phyloP scores from a whole-genome alignment of 2,113 vertebrate species.

The Triplophysa dalaica region DNA sequence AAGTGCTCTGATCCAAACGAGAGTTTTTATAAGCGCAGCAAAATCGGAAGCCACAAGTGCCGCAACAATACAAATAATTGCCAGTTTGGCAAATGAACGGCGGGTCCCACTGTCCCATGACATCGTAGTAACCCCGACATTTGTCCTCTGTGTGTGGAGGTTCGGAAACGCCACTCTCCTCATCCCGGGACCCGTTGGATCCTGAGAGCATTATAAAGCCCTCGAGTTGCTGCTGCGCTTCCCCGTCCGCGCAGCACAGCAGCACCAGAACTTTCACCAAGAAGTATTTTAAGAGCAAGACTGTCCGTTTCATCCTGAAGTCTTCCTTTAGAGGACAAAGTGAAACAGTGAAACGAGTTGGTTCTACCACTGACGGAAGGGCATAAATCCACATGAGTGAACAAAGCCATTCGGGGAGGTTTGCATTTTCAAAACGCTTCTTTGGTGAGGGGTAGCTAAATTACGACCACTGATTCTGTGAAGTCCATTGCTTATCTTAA shows the following conservation, averaged over 20 bases:
- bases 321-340: conserved; percentile 58
- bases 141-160: conserved; percentile 87
- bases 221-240: conserved; percentile 85
- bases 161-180: conserved; percentile 83
- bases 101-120: conserved; percentile 99
- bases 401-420: conserved; percentile 64
- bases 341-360: conserved; percentile 60
- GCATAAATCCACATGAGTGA: conserved; percentile 64
- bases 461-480: neutral
- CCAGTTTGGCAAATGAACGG: conserved; percentile 96
- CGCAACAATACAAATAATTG: conserved; percentile 96
- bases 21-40: conserved; percentile 94
- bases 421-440: conserved; percentile 58
- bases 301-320: conserved; percentile 78
- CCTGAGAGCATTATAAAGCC: conserved; percentile 90
- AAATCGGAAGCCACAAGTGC: conserved; percentile 99
- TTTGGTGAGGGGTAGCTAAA: conserved; percentile 5
- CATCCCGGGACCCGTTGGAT: conserved; percentile 85
- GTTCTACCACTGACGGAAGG: conserved; percentile 65
- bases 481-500: conserved; percentile 45
- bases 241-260: conserved; percentile 90
- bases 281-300: conserved; percentile 88
- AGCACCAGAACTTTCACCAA: conserved; percentile 89
- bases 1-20: conserved; percentile 92
- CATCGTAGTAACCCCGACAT: conserved; percentile 96